Percentiles rank a stretch among this genome's conserved stretches.
Conservation (phyloP, 2,888 invertebrate species). For the Sthenelais limicola region DNA sequence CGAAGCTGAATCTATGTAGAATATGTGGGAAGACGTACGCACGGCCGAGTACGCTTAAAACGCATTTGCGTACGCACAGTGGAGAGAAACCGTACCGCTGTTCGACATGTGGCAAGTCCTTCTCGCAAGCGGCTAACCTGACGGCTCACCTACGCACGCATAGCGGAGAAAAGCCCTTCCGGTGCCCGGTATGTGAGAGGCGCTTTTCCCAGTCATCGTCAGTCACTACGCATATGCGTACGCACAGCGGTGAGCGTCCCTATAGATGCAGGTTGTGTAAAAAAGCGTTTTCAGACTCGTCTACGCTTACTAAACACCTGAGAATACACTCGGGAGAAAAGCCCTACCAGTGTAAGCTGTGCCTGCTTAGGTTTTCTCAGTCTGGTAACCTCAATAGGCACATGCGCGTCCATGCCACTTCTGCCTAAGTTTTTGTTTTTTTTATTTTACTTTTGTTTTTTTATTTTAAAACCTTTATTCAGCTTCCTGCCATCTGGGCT, state of each 20-base stretch:
- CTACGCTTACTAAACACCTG: slow-evolving; percentile 96
- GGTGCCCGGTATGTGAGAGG: slow-evolving; percentile 96
- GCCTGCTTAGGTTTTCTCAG: slow-evolving; percentile 95
- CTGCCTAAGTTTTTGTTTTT: slow-evolving; percentile 7
- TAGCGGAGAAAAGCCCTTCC: slow-evolving; percentile 97
- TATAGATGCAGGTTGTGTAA: slow-evolving; percentile 96
- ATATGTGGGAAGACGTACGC: slow-evolving; percentile 97
- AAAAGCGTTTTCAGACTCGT: slow-evolving; percentile 98
- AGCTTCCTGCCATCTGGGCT: no score
- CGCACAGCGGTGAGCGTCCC: slow-evolving; percentile 99
- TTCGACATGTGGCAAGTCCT: slow-evolving; percentile 88
- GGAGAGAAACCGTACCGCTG: slow-evolving; percentile 89
- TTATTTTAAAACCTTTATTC: no score
- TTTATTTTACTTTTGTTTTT: no score
- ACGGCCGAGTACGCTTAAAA: slow-evolving; percentile 95
- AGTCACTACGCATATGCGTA: slow-evolving; percentile 99
- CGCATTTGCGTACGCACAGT: slow-evolving; percentile 95
- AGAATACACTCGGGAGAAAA: slow-evolving; percentile 87
- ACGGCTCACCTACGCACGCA: slow-evolving; percentile 97
- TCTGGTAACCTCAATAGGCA: slow-evolving; percentile 99
- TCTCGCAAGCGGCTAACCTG: slow-evolving; percentile 97
- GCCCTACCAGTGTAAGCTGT: slow-evolving; percentile 97
- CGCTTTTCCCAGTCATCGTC: slow-evolving; percentile 94
- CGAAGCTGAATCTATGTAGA: slow-evolving; percentile 85
- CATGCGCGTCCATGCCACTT: slow-evolving; percentile 90